Percentiles rank a stretch among this genome's conserved stretches.
Conservation (phyloP, 2,797 vertebrate species). For the Fratercula arctica region DNA sequence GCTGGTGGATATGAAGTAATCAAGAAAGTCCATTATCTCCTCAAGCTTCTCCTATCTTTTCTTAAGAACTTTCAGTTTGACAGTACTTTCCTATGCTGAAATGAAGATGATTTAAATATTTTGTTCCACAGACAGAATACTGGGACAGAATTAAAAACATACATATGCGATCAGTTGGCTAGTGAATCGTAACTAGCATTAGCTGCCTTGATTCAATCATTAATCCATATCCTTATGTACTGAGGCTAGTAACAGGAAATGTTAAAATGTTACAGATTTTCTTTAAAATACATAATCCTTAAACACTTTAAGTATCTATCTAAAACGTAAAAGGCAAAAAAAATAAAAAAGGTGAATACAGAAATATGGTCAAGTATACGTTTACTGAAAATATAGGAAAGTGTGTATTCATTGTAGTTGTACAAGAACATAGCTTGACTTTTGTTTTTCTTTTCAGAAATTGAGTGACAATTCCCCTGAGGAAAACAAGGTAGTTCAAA, state of each 20-base stretch:
- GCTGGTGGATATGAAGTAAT: not conserved
- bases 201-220: not conserved
- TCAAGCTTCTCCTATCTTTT: not conserved
- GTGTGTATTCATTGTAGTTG: not conserved
- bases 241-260: not conserved
- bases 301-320: not conserved
- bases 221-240: not conserved
- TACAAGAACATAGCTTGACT: not conserved
- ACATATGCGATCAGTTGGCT: not conserved
- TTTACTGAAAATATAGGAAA: not conserved
- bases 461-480: slow-evolving; percentile 44
- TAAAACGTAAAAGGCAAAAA: not conserved
- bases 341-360: not conserved
- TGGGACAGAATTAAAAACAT: not conserved
- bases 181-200: not conserved
- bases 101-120: not conserved
- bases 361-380: not conserved
- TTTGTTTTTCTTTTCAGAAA: slow-evolving; percentile 29
- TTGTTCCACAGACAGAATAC: not conserved
- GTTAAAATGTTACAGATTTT: not conserved
- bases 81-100: not conserved
- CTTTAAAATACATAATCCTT: not conserved
- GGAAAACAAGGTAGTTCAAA: slow-evolving; percentile 67
- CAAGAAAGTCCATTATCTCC: not conserved
- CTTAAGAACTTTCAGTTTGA: not conserved